These are phyloP conservation scores for Pomacea maculata DNA, from an alignment of 1,140 invertebrate species.

Conservation along the genomic window DNA sequence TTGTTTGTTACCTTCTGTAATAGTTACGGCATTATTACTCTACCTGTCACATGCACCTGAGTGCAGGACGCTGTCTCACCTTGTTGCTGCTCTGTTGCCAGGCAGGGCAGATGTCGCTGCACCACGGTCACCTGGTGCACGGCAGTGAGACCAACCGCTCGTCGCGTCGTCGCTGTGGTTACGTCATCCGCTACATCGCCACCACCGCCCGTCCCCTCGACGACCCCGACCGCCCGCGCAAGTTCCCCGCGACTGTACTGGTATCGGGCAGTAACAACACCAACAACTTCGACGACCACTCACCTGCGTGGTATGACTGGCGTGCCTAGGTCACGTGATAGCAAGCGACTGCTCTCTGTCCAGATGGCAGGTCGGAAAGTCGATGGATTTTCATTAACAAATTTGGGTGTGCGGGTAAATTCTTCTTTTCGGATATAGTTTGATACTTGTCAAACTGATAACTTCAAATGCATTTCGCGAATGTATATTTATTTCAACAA, in stretches of 20 bases:
- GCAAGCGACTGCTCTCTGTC: not conserved
- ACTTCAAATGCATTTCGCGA: too few species aligned
- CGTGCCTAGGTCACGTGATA: not conserved
- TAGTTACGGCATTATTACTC: not conserved
- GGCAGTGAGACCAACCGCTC: slow-evolving; percentile 49
- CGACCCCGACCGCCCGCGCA: slow-evolving; percentile 44
- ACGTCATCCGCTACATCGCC: slow-evolving; percentile 49
- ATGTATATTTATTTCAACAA: too few species aligned
- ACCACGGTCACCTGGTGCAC: slow-evolving; percentile 48
- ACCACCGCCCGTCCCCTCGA: slow-evolving; percentile 40
- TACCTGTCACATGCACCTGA: not conserved
- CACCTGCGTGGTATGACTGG: slow-evolving; percentile 41
- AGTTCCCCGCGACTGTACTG: slow-evolving; percentile 42
- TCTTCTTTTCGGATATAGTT: not conserved
- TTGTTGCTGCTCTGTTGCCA: not conserved
- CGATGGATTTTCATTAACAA: not conserved
- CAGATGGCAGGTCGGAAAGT: not conserved
- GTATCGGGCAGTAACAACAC: slow-evolving; percentile 38
- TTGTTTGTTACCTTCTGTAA: not conserved
- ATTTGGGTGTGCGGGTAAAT: not conserved
- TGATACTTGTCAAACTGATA: too few species aligned
- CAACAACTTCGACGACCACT: slow-evolving; percentile 41
- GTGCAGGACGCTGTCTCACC: too few species aligned
- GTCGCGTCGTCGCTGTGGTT: slow-evolving; percentile 43
- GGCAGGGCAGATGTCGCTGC: slow-evolving; percentile 50